phyloP scores from a whole-genome alignment of 2,888 invertebrate species.

The Spatulosminthurus flaviceps region DNA sequence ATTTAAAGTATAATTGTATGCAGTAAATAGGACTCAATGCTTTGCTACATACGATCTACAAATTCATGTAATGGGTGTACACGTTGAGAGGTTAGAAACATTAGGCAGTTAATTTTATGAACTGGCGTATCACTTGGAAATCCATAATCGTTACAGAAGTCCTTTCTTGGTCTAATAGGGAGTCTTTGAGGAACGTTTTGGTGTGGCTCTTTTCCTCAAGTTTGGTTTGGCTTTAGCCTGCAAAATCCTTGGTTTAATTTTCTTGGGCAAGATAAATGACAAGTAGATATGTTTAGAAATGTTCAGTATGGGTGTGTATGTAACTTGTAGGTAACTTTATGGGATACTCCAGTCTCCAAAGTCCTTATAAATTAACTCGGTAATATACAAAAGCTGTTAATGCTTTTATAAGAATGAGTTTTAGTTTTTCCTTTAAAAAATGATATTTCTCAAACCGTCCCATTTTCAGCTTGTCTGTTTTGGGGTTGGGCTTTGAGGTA shows the following conservation, averaged over 20 bases:
- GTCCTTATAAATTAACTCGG: no score
- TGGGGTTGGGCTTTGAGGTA: slow-evolving; percentile 6
- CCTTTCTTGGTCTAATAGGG: slow-evolving; percentile 42
- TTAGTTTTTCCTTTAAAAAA: neutral
- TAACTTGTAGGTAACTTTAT: no score
- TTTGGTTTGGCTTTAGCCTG: slow-evolving; percentile 18
- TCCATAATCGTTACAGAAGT: slow-evolving; percentile 40
- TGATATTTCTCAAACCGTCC: slow-evolving; percentile 16
- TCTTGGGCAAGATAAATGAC: slow-evolving; percentile 31
- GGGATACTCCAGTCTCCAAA: no score
- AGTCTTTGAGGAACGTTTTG: slow-evolving; percentile 4
- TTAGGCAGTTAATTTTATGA: slow-evolving; percentile 37
- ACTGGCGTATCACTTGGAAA: slow-evolving; percentile 32
- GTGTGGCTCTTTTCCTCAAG: neutral
- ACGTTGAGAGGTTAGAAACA: neutral
- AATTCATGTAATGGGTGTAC: neutral
- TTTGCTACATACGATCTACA: neutral
- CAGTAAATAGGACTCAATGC: neutral
- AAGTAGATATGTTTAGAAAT: no score
- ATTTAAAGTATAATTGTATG: no score
- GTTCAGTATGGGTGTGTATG: no score
- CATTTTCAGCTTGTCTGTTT: slow-evolving; percentile 9
- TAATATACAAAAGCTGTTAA: no score
- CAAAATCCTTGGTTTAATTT: slow-evolving; percentile 41
- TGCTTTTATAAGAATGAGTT: no score